These are phyloP conservation scores for Galeruca laticollis DNA, from an alignment of 2,888 invertebrate genomes.

Conservation along the genomic window DNA sequence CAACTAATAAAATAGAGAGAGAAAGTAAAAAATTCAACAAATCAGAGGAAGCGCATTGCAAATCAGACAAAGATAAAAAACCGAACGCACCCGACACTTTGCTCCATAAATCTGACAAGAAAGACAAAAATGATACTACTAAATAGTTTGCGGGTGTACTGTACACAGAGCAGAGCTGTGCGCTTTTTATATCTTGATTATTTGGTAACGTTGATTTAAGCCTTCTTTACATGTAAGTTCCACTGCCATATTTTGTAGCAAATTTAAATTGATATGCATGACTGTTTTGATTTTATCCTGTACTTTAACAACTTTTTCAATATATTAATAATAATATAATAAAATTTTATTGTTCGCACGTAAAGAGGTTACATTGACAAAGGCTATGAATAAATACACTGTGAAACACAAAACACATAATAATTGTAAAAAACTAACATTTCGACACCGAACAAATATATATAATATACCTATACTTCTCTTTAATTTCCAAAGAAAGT, in stretches of 20 bases:
- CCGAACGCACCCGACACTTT: background rate
- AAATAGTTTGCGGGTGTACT: slow-evolving; percentile 13
- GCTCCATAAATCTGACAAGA: slow-evolving; percentile 25
- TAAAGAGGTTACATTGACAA: too few species aligned
- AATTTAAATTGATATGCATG: background rate
- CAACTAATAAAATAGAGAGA: slow-evolving; percentile 7
- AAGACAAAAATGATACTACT: slow-evolving; percentile 26
- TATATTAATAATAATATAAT: too few species aligned
- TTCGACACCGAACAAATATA: too few species aligned
- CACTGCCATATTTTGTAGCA: background rate
- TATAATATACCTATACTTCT: too few species aligned
- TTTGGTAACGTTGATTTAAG: slow-evolving; percentile 9
- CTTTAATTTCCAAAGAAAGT: too few species aligned
- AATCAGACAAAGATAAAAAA: slow-evolving; percentile 25
- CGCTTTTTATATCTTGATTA: slow-evolving; percentile 6
- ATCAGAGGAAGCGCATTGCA: slow-evolving; percentile 12
- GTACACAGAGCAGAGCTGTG: slow-evolving; percentile 9
- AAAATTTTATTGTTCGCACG: too few species aligned
- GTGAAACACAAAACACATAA: too few species aligned
- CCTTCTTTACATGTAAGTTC: slow-evolving; percentile 18
- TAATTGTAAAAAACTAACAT: too few species aligned
- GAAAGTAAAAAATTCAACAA: slow-evolving; percentile 5
- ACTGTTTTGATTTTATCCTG: too few species aligned
- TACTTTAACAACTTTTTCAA: too few species aligned
- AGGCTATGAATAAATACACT: too few species aligned